These are phyloP conservation scores for Ictalurus punctatus DNA, from an alignment of 2,113 vertebrate species.

Conservation along the genomic window DNA sequence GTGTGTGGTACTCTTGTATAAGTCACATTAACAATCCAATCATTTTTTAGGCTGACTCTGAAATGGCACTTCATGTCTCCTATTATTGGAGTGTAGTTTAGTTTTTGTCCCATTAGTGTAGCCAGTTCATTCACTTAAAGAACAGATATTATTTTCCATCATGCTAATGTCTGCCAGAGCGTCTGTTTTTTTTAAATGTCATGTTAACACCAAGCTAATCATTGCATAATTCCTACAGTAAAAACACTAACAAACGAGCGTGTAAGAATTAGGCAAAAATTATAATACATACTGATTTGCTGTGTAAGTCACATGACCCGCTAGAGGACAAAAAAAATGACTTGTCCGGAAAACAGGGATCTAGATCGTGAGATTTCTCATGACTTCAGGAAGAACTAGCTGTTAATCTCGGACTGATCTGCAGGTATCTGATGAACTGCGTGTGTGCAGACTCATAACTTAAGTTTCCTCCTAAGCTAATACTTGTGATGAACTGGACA, in stretches of 20 bases:
- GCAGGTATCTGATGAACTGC: constrained; percentile 3
- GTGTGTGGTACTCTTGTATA: neutral
- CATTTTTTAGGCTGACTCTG: neutral
- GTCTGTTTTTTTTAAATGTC: neutral
- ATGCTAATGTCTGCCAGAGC: neutral
- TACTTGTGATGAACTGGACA: constrained; percentile 15
- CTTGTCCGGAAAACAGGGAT: neutral
- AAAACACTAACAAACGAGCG: neutral
- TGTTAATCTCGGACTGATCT: neutral
- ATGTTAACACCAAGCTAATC: neutral
- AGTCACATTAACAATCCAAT: neutral
- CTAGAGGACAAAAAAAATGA: neutral
- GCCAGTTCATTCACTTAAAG: neutral
- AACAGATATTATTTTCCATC: neutral
- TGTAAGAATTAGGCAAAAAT: neutral
- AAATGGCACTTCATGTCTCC: neutral
- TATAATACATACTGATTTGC: neutral
- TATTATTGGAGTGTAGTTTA: neutral
- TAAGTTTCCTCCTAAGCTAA: constrained; percentile 31
- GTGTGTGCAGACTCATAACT: constrained; percentile 13
- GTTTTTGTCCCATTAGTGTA: neutral
- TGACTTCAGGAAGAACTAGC: neutral
- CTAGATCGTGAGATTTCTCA: neutral
- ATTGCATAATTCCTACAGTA: neutral
- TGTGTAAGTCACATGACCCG: neutral